Evolutionary conservation across 2,113 vertebrate genomes (phyloP), one percentile per base, ranked within the genome.

Genomic region (Istiophorus platypterus): DNA sequence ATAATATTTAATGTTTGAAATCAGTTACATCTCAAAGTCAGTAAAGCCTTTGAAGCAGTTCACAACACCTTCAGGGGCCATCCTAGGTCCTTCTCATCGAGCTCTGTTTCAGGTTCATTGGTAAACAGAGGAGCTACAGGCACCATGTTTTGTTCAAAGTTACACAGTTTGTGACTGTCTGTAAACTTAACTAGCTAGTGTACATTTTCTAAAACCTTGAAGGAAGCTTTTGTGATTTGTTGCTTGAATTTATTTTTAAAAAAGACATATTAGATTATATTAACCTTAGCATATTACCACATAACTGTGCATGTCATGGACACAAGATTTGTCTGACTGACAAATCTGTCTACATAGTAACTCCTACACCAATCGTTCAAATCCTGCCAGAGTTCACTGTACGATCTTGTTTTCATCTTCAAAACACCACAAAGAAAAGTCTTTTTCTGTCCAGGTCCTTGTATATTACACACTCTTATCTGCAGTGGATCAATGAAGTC

Each of bases 161-260:
- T 91, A 90, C 88, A 85, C 73, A 92, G 88, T 91, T 80, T 85
- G 83, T 89, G 78, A 78, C 63, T 59, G 85, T 91, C 63, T 59
- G 85, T 91, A 94, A 90, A 81, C 92, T 92, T 82, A 84, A 78
- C 70, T 80, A 85, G 49, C 89, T 89, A 90, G 84, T 82, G 84
- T 91, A 90, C 90, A 85, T 77, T 88, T 87, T 71, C 66, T 83
- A 90, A 88, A 91, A 93, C 75, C 71, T 85, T 80, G 72, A 81
- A 86, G 94, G 94, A 96, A 96, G 95, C 94, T 84, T 93, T 92
- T 90, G 94, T 96, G 94, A 95, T 95, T 90, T 76, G 94, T 92
- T 95, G 95, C 94, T 93, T 91, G 31, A 90, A 92, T 94, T 93
- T n/a, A 15, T 62, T 56, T 58, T 45, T 8, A 54, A 72, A 68